phyloP scores from a whole-genome alignment of 37 sponge, comb jelly and placozoan species.

The Axinella damicornis region DNA sequence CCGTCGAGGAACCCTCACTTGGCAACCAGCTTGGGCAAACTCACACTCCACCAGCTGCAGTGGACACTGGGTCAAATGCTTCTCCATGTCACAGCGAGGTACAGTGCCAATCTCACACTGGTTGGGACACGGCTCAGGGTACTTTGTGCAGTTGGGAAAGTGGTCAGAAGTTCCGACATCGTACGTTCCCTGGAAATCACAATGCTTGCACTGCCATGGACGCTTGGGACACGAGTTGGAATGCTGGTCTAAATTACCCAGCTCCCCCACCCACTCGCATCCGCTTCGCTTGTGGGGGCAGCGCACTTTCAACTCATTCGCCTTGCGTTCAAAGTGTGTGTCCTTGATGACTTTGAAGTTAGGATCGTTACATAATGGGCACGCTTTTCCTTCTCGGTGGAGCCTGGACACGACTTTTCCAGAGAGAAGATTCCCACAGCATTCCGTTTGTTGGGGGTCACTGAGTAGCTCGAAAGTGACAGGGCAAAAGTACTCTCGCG shows the following conservation, averaged over 20 bases:
- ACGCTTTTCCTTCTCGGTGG: neutral
- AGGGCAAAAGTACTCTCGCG: conserved; percentile 19
- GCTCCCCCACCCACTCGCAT: conserved; percentile 56
- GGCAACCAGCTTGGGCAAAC: conserved; percentile 40
- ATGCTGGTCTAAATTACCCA: conserved; percentile 12
- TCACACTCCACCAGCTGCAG: conserved; percentile 37
- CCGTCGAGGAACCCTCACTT: neutral
- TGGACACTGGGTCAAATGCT: conserved; percentile 37
- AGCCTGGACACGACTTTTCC: neutral
- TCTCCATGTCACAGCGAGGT: conserved; percentile 17
- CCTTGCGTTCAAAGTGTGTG: conserved; percentile 12
- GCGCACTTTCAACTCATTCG: conserved; percentile 12
- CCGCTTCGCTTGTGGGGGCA: conserved; percentile 39
- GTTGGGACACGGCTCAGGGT: conserved; percentile 41
- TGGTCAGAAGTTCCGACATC: conserved; percentile 10
- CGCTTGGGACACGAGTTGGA: conserved; percentile 25
- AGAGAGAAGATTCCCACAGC: conserved; percentile 31
- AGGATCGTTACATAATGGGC: conserved; percentile 11
- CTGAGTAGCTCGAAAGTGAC: conserved; percentile 16
- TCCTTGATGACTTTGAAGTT: neutral
- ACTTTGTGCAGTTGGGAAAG: conserved; percentile 1
- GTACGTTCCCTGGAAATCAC: conserved; percentile 8
- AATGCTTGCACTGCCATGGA: conserved; percentile 32
- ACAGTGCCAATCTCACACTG: conserved; percentile 7
- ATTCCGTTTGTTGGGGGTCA: conserved; percentile 21